These are phyloP conservation scores for Strigops habroptila DNA, from an alignment of 2,113 vertebrate species.

Conservation along the genomic window DNA sequence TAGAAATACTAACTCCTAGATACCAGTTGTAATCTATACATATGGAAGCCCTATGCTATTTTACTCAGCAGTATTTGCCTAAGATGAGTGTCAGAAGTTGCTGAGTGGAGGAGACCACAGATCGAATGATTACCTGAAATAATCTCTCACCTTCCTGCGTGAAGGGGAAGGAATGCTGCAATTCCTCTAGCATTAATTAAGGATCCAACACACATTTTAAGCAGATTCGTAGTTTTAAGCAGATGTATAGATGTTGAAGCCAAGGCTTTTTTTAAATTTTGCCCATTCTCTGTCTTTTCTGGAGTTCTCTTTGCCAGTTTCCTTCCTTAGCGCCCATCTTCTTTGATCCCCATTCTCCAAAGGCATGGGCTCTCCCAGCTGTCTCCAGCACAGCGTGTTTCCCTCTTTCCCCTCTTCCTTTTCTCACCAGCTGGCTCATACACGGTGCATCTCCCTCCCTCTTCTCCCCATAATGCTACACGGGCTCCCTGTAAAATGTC, in stretches of 20 bases:
- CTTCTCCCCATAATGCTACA: background rate
- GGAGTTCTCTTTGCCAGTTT: background rate
- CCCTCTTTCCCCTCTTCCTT: background rate
- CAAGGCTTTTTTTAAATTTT: background rate
- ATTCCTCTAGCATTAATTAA: background rate
- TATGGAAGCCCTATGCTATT: background rate
- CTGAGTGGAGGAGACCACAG: background rate
- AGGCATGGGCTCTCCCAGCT: background rate
- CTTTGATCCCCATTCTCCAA: background rate
- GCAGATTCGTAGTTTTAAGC: background rate
- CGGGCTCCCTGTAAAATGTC: background rate
- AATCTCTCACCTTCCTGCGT: background rate
- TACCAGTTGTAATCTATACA: background rate
- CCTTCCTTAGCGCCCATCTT: background rate
- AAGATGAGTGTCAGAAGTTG: background rate
- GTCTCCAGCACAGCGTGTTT: background rate
- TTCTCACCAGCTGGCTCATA: rapidly evolving
- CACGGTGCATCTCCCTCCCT: background rate
- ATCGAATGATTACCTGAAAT: background rate
- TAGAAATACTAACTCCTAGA: background rate
- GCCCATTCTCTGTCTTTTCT: background rate
- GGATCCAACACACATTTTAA: background rate
- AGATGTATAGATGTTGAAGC: background rate
- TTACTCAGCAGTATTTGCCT: background rate
- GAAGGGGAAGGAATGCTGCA: rapidly evolving